phyloP scores from a whole-genome alignment of 2,797 vertebrate genomes.

The Euphonia xanthogaster region DNA sequence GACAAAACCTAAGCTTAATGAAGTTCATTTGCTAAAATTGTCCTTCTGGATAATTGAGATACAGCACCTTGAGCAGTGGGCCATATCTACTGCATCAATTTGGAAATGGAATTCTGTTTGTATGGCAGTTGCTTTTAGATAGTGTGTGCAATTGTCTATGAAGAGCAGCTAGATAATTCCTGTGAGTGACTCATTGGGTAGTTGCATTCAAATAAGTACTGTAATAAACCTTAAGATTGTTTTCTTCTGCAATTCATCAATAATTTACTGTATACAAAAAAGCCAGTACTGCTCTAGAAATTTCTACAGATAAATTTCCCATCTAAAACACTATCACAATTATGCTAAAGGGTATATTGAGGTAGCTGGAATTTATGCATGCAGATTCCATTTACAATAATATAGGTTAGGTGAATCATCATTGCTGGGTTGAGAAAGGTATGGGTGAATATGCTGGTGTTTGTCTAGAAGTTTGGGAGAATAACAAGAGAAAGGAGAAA shows the following conservation, averaged over 20 bases:
- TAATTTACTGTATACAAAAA: conserved; percentile 45
- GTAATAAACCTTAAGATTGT: conserved; percentile 44
- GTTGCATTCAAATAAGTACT: conserved; percentile 52
- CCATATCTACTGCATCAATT: conserved; percentile 41
- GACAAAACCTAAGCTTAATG: conserved; percentile 52
- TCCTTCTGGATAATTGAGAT: conserved; percentile 65
- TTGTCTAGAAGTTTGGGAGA: neutral
- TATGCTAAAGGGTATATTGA: neutral
- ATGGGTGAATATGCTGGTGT: neutral
- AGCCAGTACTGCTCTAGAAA: neutral
- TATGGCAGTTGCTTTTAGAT: conserved; percentile 51
- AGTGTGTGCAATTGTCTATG: conserved; percentile 70
- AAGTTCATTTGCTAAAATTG: conserved; percentile 48
- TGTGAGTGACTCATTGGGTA: conserved; percentile 32
- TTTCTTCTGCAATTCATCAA: conserved; percentile 49
- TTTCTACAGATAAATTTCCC: neutral
- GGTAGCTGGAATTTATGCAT: neutral
- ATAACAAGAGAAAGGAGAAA: neutral
- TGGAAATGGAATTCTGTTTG: conserved; percentile 49
- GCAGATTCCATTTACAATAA: neutral
- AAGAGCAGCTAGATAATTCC: conserved; percentile 62
- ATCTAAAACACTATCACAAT: neutral
- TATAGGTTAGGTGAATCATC: neutral
- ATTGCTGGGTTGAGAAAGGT: neutral
- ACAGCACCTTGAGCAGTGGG: conserved; percentile 16